Evolutionary conservation across 2,113 vertebrate genomes (phyloP), one percentile per base, ranked within the genome.

Genomic region (Microcebus griseorufus): DNA sequence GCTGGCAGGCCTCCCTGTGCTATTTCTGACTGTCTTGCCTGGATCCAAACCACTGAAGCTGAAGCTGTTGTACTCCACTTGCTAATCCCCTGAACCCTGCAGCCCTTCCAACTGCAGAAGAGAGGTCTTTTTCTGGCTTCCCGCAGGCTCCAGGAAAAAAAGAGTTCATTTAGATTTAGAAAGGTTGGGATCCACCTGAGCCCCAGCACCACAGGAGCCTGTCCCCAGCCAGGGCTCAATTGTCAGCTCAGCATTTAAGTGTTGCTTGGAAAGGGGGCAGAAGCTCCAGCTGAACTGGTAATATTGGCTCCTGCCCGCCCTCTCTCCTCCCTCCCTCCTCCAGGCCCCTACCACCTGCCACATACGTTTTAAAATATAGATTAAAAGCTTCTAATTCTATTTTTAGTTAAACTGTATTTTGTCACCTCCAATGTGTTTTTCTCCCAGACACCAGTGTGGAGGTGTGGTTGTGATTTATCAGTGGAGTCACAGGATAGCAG

Each of bases 351-450:
- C 48, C 65, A 78, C 84, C 64, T 95, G 67, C 32, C 88, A 25
- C 29, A 75, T 16, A 67, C 4, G 87, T 29, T 29, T 91, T 93
- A 55, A 79, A 93, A 73, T 84, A 79, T 27, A 95, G 93, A 88
- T 90, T 67, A 72, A 75, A 62, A 18, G 39, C 12, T 81, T 88
- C 45, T 73, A 29, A 48, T 95, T 97, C 95, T 84, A 90, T 86
- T 97, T 98, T 97, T 96, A 97, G 98, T 98, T 97, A 96, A 96
- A 92, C 96, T 88, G 22, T 65, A 93, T 91, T 88, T 95, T 89
- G 67, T 86, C 95, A 97, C 53, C 17, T 94, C 72, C 34, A 23
- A 18, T 69, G 65, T 73, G 88, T 60, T 67, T 88, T 97, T 93
- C 95, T 98, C 72, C 95, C 93, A 97, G 93, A 89, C 93, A 95